Evolutionary conservation across 2,888 invertebrate genomes (phyloP).

Genomic region (Erebia ligea): DNA sequence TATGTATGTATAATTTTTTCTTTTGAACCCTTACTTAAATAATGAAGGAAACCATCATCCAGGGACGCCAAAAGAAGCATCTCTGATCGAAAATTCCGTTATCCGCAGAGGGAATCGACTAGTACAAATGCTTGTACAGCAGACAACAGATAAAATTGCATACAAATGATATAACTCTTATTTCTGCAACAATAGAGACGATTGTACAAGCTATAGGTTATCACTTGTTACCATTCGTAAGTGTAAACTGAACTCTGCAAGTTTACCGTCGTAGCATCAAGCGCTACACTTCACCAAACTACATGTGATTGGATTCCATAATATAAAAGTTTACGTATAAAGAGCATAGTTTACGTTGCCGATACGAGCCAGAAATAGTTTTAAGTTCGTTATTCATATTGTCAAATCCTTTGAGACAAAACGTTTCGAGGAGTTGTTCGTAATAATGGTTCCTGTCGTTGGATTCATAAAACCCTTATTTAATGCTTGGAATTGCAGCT

Average conservation of each 20-base stretch:
- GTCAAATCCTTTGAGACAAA: background rate
- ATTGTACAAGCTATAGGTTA: constrained; percentile 2
- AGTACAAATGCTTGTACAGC: constrained; percentile 51
- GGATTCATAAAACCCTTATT: background rate
- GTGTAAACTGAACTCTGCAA: constrained; percentile 54
- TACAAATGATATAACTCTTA: constrained; percentile 21
- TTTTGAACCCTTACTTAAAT: constrained; percentile 36
- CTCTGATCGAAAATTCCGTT: constrained; percentile 76
- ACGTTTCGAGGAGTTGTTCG: background rate
- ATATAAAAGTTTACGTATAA: constrained; percentile 67
- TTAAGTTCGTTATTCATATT: constrained; percentile 16
- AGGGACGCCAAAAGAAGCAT: constrained; percentile 58
- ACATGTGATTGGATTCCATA: constrained; percentile 71
- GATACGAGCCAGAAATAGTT: constrained; percentile 34
- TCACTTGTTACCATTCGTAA: constrained; percentile 40
- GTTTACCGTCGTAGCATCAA: constrained; percentile 53
- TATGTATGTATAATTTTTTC: background rate
- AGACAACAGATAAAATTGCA: constrained; percentile 6
- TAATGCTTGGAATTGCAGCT: background rate
- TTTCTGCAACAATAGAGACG: constrained; percentile 14
- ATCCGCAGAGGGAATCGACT: constrained; percentile 73
- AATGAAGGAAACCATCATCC: constrained; percentile 59
- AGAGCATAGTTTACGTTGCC: constrained; percentile 64
- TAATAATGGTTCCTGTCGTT: background rate
- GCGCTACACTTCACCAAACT: constrained; percentile 54